These are phyloP conservation scores for Gymnarchus niloticus DNA, from an alignment of 2,113 vertebrate species.

Conservation along the genomic window DNA sequence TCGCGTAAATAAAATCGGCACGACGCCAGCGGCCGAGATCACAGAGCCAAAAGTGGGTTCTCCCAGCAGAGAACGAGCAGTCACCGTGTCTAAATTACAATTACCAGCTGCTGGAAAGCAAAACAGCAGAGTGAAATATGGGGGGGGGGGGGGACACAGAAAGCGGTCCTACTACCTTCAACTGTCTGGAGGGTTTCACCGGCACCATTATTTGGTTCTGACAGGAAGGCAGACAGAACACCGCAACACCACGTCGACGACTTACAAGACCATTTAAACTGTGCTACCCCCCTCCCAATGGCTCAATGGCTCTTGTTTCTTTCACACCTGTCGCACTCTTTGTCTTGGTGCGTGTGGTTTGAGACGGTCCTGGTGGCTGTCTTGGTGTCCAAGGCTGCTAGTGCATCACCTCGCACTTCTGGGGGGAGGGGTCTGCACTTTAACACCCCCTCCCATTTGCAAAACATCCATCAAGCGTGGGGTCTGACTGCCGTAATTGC, in stretches of 20 bases:
- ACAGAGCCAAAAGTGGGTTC: conserved; percentile 36
- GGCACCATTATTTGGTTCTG: conserved; percentile 32
- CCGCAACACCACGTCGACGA: conserved; percentile 22
- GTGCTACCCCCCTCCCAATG: neutral
- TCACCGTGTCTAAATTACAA: conserved; percentile 27
- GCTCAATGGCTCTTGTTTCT: conserved; percentile 30
- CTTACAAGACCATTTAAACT: conserved; percentile 31
- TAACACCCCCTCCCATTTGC: neutral
- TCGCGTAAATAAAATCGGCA: conserved; percentile 46
- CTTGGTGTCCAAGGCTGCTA: neutral
- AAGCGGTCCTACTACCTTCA: conserved; percentile 29
- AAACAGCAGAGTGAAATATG: conserved; percentile 12
- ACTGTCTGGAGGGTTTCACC: conserved; percentile 24
- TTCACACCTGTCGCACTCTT: conserved; percentile 25
- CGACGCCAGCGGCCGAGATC: neutral
- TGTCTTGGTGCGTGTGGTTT: conserved; percentile 23
- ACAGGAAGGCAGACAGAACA: conserved; percentile 26
- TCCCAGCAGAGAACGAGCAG: conserved; percentile 25
- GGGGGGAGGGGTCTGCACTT: neutral
- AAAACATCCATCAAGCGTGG: neutral
- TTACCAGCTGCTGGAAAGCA: conserved; percentile 7
- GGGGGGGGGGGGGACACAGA: conserved; percentile 2
- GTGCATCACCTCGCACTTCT: conserved; percentile 9
- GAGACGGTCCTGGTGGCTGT: neutral
- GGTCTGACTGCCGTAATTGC: neutral